phyloP scores from a whole-genome alignment of 2,113 vertebrate genomes.

The Zosterops lateralis region DNA sequence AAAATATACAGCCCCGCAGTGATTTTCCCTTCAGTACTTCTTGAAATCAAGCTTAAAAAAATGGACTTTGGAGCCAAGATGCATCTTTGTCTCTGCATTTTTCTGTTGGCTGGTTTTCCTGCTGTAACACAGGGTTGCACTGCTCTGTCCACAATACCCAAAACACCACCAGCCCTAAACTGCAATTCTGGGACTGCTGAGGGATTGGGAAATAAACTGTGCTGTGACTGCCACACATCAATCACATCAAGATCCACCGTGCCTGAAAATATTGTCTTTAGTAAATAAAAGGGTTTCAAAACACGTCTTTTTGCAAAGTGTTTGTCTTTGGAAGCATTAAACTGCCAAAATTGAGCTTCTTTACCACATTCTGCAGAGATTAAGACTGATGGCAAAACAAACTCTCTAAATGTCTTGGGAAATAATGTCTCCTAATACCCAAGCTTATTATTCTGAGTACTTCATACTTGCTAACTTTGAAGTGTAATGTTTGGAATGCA shows the following conservation, averaged over 20 bases:
- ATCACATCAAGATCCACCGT: neutral
- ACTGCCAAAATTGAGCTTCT: neutral
- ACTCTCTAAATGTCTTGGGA: neutral
- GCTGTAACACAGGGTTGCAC: neutral
- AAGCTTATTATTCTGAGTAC: neutral
- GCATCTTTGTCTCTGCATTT: neutral
- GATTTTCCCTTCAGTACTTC: neutral
- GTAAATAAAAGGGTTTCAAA: neutral
- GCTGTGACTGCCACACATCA: neutral
- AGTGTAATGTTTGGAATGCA: neutral
- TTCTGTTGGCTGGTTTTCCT: neutral
- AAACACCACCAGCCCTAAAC: neutral
- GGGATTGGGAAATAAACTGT: neutral
- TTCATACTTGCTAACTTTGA: neutral
- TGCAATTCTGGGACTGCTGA: neutral
- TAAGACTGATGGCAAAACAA: neutral
- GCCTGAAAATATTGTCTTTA: neutral
- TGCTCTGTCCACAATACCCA: rapidly evolving
- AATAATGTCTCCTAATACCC: neutral
- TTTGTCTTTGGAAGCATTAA: neutral
- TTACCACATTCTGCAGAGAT: neutral
- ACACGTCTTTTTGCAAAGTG: neutral
- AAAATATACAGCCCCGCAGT: neutral
- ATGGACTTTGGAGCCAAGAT: neutral
- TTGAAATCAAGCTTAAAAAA: conserved; percentile 5